Conservation (phyloP, 2,888 invertebrate species). For the Muschampia plurimacula region DNA sequence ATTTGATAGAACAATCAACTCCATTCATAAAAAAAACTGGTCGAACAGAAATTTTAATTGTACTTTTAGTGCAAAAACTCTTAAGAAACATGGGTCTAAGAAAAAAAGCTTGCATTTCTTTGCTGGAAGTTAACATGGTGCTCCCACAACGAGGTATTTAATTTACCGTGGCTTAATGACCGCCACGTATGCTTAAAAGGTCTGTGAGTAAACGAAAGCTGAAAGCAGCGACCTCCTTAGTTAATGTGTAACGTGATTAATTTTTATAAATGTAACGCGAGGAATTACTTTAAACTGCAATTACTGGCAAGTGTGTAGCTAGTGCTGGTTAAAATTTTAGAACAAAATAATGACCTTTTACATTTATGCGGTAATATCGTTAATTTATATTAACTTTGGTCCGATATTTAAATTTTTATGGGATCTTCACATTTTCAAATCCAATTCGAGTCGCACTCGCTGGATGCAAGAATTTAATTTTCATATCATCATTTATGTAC, state of each 20-base stretch:
- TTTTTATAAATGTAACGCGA: conserved; percentile 25
- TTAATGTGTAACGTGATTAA: conserved; percentile 28
- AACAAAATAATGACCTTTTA: no score
- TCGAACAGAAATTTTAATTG: conserved; percentile 19
- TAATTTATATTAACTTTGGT: no score
- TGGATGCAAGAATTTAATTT: no score
- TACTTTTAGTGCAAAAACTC: neutral
- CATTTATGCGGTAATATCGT: no score
- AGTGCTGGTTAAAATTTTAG: no score
- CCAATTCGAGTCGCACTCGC: no score
- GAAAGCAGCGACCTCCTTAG: conserved; percentile 30
- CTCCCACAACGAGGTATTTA: conserved; percentile 25
- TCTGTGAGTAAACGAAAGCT: conserved; percentile 25
- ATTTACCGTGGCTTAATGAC: conserved; percentile 28
- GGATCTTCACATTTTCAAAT: no score
- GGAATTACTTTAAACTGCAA: conserved; percentile 3
- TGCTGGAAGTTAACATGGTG: conserved; percentile 16
- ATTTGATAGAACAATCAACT: neutral
- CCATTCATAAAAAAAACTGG: neutral
- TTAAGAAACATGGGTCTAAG: conserved; percentile 1
- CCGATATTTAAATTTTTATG: no score
- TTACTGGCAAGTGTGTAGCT: neutral
- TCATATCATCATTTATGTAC: no score
- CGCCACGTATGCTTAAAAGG: conserved; percentile 26
- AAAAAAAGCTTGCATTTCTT: conserved; percentile 21